Conservation (phyloP, 2,113 vertebrate species). For the Oreochromis aureus region DNA sequence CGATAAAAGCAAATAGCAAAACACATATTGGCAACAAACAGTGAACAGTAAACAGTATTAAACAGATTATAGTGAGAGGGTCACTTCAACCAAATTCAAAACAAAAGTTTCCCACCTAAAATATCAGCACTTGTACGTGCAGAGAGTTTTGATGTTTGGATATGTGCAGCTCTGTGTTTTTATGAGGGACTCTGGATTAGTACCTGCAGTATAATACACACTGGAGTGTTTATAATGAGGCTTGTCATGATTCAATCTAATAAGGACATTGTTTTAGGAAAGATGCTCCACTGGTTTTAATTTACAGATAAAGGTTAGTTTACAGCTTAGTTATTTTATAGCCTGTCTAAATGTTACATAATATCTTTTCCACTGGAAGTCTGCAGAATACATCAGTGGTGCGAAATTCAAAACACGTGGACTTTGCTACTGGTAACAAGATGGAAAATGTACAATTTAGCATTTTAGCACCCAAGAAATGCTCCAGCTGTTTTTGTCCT, state of each 20-base stretch:
- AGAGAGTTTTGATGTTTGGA: not conserved
- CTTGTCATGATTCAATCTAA: not conserved
- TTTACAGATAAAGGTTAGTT: not conserved
- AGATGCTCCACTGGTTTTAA: not conserved
- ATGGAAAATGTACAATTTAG: not conserved
- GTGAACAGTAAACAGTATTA: not conserved
- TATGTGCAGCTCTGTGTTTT: not conserved
- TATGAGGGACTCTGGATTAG: not conserved
- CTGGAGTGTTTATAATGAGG: not conserved
- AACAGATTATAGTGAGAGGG: not conserved
- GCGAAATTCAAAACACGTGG: not conserved
- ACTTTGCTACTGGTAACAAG: not conserved
- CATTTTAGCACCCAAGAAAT: rapidly evolving
- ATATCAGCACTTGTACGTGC: not conserved
- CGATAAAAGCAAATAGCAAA: not conserved
- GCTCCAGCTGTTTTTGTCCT: not conserved
- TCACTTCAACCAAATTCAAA: not conserved
- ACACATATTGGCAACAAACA: not conserved
- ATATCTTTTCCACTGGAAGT: not conserved
- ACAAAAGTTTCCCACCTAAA: not conserved
- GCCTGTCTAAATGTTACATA: not conserved
- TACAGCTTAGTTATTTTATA: not conserved
- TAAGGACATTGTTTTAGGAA: not conserved
- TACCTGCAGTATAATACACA: not conserved
- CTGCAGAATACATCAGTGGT: not conserved